A percentile compares a stretch with the other conserved stretches of the same genome.
phyloP scores from a whole-genome alignment of 2,113 vertebrate species.

The Semnornis frantzii region DNA sequence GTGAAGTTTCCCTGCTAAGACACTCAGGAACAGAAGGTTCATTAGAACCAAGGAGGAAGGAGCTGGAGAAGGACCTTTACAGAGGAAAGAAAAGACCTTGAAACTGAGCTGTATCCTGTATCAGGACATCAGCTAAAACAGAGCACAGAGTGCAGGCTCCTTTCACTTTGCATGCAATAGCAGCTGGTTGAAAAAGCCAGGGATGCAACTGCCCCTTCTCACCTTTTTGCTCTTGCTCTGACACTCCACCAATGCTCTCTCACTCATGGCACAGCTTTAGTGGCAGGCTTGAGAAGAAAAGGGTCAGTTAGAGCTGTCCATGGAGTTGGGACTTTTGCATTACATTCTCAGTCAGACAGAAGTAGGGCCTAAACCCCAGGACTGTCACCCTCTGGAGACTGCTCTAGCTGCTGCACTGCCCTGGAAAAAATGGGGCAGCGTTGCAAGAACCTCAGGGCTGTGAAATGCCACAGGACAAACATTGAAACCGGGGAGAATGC shows the following conservation, averaged over 20 bases:
- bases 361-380: not conserved
- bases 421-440: not conserved
- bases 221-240: not conserved
- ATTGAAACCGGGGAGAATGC: not conserved
- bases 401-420: not conserved
- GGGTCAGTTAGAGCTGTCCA: not conserved
- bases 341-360: not conserved
- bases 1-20: not conserved
- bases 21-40: not conserved
- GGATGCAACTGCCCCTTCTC: not conserved
- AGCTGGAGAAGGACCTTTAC: not conserved
- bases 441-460: not conserved
- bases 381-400: not conserved
- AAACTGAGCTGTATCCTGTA: not conserved
- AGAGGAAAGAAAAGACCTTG: not conserved
- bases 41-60: not conserved
- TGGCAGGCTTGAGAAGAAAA: not conserved
- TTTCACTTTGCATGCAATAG: not conserved
- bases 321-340: not conserved
- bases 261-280: not conserved
- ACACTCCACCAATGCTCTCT: not conserved
- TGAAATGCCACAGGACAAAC: not conserved
- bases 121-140: not conserved
- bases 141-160: not conserved
- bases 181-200: not conserved